Conservation (phyloP, 2,113 vertebrate species). For the Trichomycterus rosablanca region DNA sequence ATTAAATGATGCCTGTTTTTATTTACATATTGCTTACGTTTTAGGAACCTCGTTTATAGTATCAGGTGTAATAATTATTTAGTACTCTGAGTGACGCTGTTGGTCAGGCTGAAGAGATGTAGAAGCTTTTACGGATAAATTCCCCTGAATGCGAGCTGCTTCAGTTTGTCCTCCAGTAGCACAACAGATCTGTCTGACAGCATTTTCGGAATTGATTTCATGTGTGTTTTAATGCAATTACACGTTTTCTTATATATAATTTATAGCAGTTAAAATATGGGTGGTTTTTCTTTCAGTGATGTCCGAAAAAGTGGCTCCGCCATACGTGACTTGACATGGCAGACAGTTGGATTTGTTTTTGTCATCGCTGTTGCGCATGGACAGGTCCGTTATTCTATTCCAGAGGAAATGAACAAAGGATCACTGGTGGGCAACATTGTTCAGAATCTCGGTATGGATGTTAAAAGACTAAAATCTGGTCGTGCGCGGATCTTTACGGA, state of each 20-base stretch:
- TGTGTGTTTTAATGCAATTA: too few species aligned
- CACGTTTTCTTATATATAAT: too few species aligned
- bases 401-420: slow-evolving; percentile 34
- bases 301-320: neutral
- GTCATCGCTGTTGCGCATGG: slow-evolving; percentile 15
- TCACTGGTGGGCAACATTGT: slow-evolving; percentile 33
- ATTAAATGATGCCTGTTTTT: too few species aligned
- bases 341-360: slow-evolving; percentile 24
- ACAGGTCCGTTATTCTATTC: slow-evolving; percentile 35
- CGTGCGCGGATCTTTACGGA: slow-evolving; percentile 69
- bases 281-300: slow-evolving; percentile 2
- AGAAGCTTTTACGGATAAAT: neutral
- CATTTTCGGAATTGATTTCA: slow-evolving; percentile 37
- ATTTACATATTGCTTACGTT: too few species aligned
- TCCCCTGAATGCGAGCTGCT: slow-evolving; percentile 25
- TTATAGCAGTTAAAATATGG: slow-evolving; percentile 58
- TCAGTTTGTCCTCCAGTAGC: too few species aligned
- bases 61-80: slow-evolving; percentile 23
- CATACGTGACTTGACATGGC: neutral
- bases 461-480: slow-evolving; percentile 47
- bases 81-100: slow-evolving; percentile 82
- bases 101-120: slow-evolving; percentile 60
- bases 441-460: slow-evolving; percentile 58
- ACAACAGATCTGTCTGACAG: slow-evolving; percentile 1
- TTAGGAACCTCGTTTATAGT: neutral